A percentile compares a stretch with the other conserved stretches of the same genome.
phyloP scores from a whole-genome alignment of 2,888 invertebrate genomes.

The Nycteola revayana region DNA sequence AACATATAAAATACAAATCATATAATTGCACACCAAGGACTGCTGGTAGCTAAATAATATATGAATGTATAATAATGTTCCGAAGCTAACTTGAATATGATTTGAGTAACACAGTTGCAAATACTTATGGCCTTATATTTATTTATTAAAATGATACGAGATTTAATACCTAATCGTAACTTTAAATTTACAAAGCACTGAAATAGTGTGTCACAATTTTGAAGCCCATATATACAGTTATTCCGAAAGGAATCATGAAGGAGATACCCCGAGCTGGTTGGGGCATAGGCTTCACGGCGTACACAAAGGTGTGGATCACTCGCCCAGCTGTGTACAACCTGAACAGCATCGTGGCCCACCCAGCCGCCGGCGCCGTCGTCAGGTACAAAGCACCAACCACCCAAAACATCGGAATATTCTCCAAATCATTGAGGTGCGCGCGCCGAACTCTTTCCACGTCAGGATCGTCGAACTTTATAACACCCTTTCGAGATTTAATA shows the following conservation, averaged over 20 bases:
- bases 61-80: no score
- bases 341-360: conserved; percentile 47
- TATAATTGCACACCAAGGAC: no score
- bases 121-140: no score
- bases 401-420: conserved; percentile 86
- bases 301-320: conserved; percentile 83
- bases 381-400: conserved; percentile 81
- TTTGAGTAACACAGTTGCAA: no score
- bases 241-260: conserved; percentile 46
- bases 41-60: no score
- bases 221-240: conserved; percentile 57
- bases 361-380: conserved; percentile 72
- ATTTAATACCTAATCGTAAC: no score
- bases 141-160: no score
- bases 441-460: conserved; percentile 68
- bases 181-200: conserved; percentile 39
- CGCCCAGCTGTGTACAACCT: conserved; percentile 77
- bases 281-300: conserved; percentile 82
- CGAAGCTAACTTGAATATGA: no score
- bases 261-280: conserved; percentile 73
- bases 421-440: conserved; percentile 87
- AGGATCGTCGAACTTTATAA: conserved; percentile 55
- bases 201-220: conserved; percentile 47
- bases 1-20: no score
- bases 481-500: conserved; percentile 37